These are phyloP conservation scores for Pristionchus japonicus DNA, from an alignment of 2,888 invertebrate species.

Conservation along the genomic window DNA sequence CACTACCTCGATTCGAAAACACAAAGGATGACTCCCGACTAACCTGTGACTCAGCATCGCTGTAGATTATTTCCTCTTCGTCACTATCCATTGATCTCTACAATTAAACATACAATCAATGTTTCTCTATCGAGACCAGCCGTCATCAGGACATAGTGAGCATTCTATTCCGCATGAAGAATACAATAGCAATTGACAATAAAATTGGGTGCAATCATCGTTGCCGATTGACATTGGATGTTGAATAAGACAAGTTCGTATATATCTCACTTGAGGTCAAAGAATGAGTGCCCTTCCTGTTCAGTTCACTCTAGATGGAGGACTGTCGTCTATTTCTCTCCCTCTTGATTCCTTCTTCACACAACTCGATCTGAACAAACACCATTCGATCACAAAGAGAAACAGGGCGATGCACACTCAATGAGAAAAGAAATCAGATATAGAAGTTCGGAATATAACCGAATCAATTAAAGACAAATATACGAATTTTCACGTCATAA, in stretches of 20 bases:
- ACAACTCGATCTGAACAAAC: not conserved
- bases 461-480: not conserved
- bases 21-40: too few species aligned
- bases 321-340: not conserved
- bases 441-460: not conserved
- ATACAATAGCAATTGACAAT: too few species aligned
- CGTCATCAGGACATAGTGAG: too few species aligned
- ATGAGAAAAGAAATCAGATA: not conserved
- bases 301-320: not conserved
- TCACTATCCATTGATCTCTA: not conserved
- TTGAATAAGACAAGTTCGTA: too few species aligned
- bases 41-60: constrained; percentile 12
- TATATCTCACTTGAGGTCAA: not conserved
- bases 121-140: too few species aligned
- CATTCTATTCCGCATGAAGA: too few species aligned
- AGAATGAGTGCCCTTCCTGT: not conserved
- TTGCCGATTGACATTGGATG: too few species aligned
- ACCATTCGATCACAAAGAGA: not conserved
- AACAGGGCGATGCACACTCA: not conserved
- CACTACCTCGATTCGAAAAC: too few species aligned
- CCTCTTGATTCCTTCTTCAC: not conserved
- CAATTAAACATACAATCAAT: not conserved
- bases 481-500: not conserved
- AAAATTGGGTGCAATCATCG: too few species aligned
- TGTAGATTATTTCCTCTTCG: constrained; percentile 36